Conservation (phyloP, 2,113 vertebrate genomes). For the Ciconia stormi region DNA sequence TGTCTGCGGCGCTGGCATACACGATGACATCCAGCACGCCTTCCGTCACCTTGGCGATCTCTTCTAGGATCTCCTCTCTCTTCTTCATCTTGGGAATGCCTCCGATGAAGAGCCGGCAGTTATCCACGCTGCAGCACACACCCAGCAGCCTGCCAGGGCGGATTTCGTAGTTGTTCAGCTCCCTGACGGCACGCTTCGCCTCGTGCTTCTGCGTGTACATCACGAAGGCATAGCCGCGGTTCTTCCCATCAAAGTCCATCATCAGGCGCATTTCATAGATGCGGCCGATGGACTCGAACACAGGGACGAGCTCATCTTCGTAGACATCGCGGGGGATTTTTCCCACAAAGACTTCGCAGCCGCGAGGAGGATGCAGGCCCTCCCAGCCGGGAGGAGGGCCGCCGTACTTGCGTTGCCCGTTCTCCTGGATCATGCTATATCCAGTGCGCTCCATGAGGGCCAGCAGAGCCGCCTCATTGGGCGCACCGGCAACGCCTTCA, state of each 20-base stretch:
- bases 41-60: constrained; percentile 97
- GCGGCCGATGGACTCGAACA: constrained; percentile 90
- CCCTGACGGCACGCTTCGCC: constrained; percentile 92
- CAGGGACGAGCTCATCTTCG: constrained; percentile 94
- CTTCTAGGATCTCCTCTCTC: constrained; percentile 98
- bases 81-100: constrained; percentile 99
- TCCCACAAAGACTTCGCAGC: constrained; percentile 97
- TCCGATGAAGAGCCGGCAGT: constrained; percentile 98
- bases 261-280: constrained; percentile 99
- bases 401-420: constrained; percentile 94
- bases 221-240: constrained; percentile 94
- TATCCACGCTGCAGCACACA: constrained; percentile 96
- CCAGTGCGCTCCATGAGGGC: constrained; percentile 92
- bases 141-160: constrained; percentile 93
- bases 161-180: constrained; percentile 97
- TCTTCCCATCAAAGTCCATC: constrained; percentile 99
- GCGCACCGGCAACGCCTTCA: constrained; percentile 86
- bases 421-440: constrained; percentile 95
- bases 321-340: constrained; percentile 98
- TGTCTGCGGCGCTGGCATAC: constrained; percentile 96
- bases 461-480: constrained; percentile 88
- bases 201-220: constrained; percentile 96
- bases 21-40: constrained; percentile 96
- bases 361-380: constrained; percentile 86
- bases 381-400: constrained; percentile 94